phyloP scores from a whole-genome alignment of 2,797 vertebrate genomes.

The Xerus rutilus region DNA sequence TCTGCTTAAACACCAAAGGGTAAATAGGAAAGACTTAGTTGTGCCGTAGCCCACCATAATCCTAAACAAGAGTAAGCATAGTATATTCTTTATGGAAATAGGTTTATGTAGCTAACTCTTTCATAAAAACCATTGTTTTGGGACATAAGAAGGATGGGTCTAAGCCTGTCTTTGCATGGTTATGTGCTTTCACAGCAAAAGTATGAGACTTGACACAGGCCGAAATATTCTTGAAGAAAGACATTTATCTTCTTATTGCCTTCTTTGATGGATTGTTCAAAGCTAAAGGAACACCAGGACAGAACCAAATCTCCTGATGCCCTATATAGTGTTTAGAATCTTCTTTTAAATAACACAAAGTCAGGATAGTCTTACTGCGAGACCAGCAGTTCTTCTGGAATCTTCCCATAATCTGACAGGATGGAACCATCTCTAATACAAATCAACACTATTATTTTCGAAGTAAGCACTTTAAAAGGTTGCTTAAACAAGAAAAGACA shows the following conservation, averaged over 20 bases:
- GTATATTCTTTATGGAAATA: conserved; percentile 38
- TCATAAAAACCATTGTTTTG: conserved; percentile 25
- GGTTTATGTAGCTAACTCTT: conserved; percentile 72
- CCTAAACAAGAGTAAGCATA: conserved; percentile 48
- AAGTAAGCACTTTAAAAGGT: conserved; percentile 84
- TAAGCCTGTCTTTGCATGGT: conserved; percentile 81
- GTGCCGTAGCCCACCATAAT: neutral
- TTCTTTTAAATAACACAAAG: conserved; percentile 86
- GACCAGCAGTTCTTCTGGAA: conserved; percentile 82
- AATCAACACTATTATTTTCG: conserved; percentile 85
- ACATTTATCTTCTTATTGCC: conserved; percentile 87
- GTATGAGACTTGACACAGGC: conserved; percentile 84
- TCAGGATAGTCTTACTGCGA: conserved; percentile 83
- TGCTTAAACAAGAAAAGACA: conserved; percentile 80
- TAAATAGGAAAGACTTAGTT: neutral
- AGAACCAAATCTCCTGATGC: conserved; percentile 86
- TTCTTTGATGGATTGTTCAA: conserved; percentile 85
- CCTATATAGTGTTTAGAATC: conserved; percentile 86
- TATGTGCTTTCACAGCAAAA: conserved; percentile 84
- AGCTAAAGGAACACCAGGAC: conserved; percentile 83
- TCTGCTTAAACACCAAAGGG: neutral
- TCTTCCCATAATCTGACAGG: conserved; percentile 78
- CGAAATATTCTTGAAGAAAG: conserved; percentile 81
- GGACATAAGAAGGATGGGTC: conserved; percentile 60
- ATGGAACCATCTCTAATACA: conserved; percentile 86